A percentile compares a stretch with the other conserved stretches of the same genome.
phyloP scores from a whole-genome alignment of 2,113 vertebrate genomes.

The Stigmatopora argus region DNA sequence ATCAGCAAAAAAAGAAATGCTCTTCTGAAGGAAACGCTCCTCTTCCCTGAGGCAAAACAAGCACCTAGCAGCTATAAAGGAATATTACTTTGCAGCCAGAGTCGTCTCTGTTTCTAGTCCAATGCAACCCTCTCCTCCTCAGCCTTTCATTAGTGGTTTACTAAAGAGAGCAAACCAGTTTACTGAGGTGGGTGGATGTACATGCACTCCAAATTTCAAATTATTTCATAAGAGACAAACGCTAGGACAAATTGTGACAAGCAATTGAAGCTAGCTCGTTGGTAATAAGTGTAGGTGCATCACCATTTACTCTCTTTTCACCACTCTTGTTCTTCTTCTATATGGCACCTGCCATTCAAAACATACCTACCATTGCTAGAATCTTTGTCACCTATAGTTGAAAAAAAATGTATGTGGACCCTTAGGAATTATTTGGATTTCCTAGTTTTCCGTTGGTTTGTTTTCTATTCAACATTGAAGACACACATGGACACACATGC shows the following conservation, averaged over 20 bases:
- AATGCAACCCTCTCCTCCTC: neutral
- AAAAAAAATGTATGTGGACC: too few relatives aligned
- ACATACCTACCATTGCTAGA: too few relatives aligned
- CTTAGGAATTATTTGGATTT: too few relatives aligned
- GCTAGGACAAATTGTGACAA: neutral
- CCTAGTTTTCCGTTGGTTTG: too few relatives aligned
- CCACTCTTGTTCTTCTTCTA: too few relatives aligned
- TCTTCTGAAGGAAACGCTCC: neutral
- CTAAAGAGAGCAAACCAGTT: neutral
- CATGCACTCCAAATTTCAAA: neutral
- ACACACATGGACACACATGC: too few relatives aligned
- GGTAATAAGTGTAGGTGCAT: too few relatives aligned
- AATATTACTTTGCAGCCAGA: constrained; percentile 3
- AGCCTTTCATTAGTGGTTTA: neutral
- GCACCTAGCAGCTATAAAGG: constrained; percentile 4
- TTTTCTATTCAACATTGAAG: too few relatives aligned
- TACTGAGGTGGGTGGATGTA: neutral
- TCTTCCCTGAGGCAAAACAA: neutral
- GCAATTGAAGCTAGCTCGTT: neutral
- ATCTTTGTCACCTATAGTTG: too few relatives aligned
- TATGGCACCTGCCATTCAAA: too few relatives aligned
- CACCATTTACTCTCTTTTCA: too few relatives aligned
- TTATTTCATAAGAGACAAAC: neutral
- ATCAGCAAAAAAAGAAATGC: neutral
- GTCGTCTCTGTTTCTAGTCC: neutral